These are phyloP conservation scores for Epizoanthus ramosus DNA, from an alignment of 92 coral and sea anemone species.

Conservation along the genomic window DNA sequence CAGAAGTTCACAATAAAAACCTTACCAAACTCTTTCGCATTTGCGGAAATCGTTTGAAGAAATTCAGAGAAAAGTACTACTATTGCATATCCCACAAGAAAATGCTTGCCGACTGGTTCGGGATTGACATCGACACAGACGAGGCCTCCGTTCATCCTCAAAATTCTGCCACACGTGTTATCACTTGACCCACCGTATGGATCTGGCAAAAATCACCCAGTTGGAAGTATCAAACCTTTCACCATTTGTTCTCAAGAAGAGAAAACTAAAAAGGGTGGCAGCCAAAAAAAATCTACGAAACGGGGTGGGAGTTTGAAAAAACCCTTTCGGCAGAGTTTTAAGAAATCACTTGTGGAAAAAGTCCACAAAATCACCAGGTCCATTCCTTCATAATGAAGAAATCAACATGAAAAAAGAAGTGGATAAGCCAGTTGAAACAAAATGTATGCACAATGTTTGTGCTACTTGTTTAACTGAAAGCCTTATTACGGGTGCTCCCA, in stretches of 20 bases:
- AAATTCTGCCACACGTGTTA: background rate
- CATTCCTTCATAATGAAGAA: background rate
- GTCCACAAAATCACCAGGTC: background rate
- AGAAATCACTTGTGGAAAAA: background rate
- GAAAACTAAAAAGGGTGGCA: conserved; percentile 24
- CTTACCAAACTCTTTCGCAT: background rate
- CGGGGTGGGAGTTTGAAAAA: conserved; percentile 13
- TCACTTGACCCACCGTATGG: background rate
- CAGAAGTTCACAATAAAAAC: background rate
- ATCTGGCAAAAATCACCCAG: conserved; percentile 2
- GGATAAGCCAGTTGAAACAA: conserved; percentile 18
- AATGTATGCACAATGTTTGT: conserved; percentile 21
- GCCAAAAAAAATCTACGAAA: background rate
- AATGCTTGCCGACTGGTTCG: background rate
- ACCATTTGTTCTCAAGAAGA: background rate
- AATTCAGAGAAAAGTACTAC: background rate
- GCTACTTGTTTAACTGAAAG: background rate
- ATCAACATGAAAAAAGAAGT: too few species aligned
- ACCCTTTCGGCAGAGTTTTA: conserved; percentile 20
- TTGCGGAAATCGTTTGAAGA: background rate
- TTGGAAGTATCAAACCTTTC: background rate
- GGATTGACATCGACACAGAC: background rate
- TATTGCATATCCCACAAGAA: background rate
- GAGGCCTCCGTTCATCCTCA: background rate
- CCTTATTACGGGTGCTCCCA: background rate